Evolutionary conservation across 1,140 invertebrate species (phyloP).

Genomic region (Aphelinus certus): DNA sequence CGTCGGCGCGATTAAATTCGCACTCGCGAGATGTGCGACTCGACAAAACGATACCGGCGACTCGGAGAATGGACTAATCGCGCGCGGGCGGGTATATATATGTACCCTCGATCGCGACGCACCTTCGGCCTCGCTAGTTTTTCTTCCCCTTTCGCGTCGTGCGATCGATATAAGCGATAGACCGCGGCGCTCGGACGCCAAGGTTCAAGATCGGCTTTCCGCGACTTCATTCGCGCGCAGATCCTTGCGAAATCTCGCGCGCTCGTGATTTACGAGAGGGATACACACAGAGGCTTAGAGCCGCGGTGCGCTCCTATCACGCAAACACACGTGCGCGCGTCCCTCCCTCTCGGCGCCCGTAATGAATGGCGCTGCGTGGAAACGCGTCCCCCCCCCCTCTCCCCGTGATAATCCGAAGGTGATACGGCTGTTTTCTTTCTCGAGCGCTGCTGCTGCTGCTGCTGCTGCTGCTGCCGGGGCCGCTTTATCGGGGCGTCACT

Average conservation of each 20-base stretch:
- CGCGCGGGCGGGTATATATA: too few relatives aligned
- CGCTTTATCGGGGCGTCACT: not conserved
- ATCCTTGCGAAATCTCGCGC: conserved; percentile 18
- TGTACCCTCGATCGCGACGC: not conserved
- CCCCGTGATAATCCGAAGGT: conserved; percentile 1
- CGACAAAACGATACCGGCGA: too few relatives aligned
- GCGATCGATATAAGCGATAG: not conserved
- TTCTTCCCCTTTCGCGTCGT: conserved; percentile 1
- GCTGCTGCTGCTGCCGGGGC: too few relatives aligned
- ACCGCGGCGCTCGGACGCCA: not conserved
- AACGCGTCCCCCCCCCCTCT: not conserved
- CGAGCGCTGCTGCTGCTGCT: too few relatives aligned
- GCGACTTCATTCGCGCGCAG: conserved; percentile 18
- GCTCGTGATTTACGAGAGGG: conserved; percentile 13
- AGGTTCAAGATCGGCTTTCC: conserved; percentile 22
- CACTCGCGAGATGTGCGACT: too few relatives aligned
- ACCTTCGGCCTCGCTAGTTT: not conserved
- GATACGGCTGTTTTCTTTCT: not conserved
- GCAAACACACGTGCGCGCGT: not conserved
- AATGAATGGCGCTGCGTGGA: conserved; percentile 1
- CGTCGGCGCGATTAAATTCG: too few relatives aligned
- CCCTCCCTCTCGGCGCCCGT: not conserved
- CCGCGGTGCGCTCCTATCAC: conserved; percentile 9
- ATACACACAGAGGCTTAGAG: not conserved
- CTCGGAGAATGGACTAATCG: too few relatives aligned